Conservation (phyloP, 1,140 invertebrate genomes). For the Wasmannia auropunctata region DNA sequence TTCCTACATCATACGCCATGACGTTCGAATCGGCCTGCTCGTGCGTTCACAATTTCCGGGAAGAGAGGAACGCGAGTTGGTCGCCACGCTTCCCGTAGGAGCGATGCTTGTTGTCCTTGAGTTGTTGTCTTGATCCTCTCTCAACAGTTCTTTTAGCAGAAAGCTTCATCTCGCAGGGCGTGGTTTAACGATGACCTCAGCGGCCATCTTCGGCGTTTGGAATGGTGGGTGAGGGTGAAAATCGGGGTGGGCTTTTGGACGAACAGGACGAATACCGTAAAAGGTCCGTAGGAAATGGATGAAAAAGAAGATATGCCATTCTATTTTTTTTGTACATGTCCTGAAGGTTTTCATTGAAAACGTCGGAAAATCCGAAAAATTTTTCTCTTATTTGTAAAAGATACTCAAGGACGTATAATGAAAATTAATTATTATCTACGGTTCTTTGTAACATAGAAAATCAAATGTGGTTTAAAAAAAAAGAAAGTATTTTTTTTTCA, state of each 20-base stretch:
- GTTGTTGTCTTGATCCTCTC: slow-evolving; percentile 73
- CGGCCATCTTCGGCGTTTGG: slow-evolving; percentile 80
- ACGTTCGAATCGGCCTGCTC: neutral
- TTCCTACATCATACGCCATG: slow-evolving; percentile 21
- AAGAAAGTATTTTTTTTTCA: neutral
- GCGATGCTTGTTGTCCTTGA: slow-evolving; percentile 69
- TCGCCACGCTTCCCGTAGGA: slow-evolving; percentile 31
- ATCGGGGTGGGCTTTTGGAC: slow-evolving; percentile 67
- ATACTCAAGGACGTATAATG: neutral
- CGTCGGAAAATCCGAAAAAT: neutral
- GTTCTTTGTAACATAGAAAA: neutral
- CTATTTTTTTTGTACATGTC: neutral
- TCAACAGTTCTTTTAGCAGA: slow-evolving; percentile 53
- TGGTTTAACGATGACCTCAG: slow-evolving; percentile 79
- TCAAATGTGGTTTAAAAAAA: neutral
- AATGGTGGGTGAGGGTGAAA: slow-evolving; percentile 70
- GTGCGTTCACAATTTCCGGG: slow-evolving; percentile 65
- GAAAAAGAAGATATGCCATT: slow-evolving; percentile 17
- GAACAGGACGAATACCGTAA: slow-evolving; percentile 27
- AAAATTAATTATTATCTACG: neutral
- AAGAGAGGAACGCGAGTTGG: slow-evolving; percentile 50
- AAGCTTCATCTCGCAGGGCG: slow-evolving; percentile 77
- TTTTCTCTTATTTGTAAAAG: neutral
- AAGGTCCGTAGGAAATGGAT: slow-evolving; percentile 3
- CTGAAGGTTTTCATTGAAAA: slow-evolving; percentile 9